Conservation (phyloP, 37 sponge, comb jelly and placozoan genomes). For the Spongilla lacustris region DNA sequence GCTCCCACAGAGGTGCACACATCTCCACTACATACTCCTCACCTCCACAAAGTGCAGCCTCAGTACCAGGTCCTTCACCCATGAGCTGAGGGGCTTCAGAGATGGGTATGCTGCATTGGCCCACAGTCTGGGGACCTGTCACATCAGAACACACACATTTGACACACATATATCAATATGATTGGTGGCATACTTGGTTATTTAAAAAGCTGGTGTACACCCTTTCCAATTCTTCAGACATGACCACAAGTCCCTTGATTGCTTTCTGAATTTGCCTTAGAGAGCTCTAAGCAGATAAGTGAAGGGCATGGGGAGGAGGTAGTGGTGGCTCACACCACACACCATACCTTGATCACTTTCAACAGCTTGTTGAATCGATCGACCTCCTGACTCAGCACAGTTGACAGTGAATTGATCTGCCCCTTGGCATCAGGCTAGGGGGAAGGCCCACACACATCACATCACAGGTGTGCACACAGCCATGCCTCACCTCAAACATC, state of each 20-base stretch:
- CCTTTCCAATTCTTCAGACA: conserved; percentile 96
- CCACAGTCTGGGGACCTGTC: conserved; percentile 93
- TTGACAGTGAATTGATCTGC: conserved; percentile 92
- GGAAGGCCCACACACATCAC: neutral
- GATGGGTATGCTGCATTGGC: conserved; percentile 97
- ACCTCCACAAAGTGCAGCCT: conserved; percentile 93
- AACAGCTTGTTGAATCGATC: conserved; percentile 94
- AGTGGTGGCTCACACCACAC: neutral
- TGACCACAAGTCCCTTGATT: conserved; percentile 98
- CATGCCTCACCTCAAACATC: conserved; percentile 74
- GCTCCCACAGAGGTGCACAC: too few relatives aligned
- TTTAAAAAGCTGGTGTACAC: conserved; percentile 94
- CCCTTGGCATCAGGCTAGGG: conserved; percentile 83
- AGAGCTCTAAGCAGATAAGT: conserved; percentile 57
- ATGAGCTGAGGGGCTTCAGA: conserved; percentile 94
- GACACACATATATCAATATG: neutral
- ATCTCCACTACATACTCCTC: neutral
- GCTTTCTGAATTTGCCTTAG: conserved; percentile 92
- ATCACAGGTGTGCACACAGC: neutral
- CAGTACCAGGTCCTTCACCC: conserved; percentile 94
- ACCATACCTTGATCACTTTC: conserved; percentile 81
- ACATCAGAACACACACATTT: neutral
- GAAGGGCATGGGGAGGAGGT: neutral
- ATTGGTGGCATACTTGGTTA: conserved; percentile 56
- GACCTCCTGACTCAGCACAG: conserved; percentile 92